Evolutionary conservation across 2,888 invertebrate genomes (phyloP), one percentile per base, ranked within the genome.

Genomic region (Dolomedes plantarius): DNA sequence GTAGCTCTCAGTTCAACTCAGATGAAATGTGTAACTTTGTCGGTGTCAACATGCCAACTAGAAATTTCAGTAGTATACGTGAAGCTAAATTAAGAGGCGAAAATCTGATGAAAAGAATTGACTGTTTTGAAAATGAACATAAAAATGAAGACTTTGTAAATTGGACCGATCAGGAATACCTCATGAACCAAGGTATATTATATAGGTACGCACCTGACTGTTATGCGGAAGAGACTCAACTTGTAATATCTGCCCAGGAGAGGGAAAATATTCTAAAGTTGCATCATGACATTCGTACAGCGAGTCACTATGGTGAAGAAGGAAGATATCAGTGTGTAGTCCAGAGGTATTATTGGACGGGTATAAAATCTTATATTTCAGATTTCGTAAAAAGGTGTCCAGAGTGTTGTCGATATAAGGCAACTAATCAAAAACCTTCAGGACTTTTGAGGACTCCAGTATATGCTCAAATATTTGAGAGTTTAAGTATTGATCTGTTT

Each of bases 91-190:
- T 46, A 16, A 46, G 16, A 5, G 16, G 46, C 46, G 9, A 5
- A 46, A 28, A 74, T 31, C 13, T 80, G n/a, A 36, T 32, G 13
- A 73, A 64, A 31, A 80, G 73, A 1, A 82, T 71, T 13, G 41
- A 76, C 28, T 28, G 32, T 27, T 77, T 73, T 89, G 32, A 88
- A 75, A 13, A 46, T 89, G 0, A 80, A 88, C 0, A 27, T 23
- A 13, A 69, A 69, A 13, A 27, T 89, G 64, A 11, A n/a, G n/a
- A 78, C 19, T 71, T 32, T 13, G 6, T 13, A 5, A 50, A 69
- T 7, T 68, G 11, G 36, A 36, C 36, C 7, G 27, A n/a, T 67
- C 67, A 9, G 13, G 32, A 13, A 0, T 39, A 68, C 19, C 11
- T 29, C 29, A 28, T 32, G 11, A 77, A 68, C 11, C 56, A 29